Conservation (phyloP, 2,797 vertebrate species). For the Sebastes hubbsi region DNA sequence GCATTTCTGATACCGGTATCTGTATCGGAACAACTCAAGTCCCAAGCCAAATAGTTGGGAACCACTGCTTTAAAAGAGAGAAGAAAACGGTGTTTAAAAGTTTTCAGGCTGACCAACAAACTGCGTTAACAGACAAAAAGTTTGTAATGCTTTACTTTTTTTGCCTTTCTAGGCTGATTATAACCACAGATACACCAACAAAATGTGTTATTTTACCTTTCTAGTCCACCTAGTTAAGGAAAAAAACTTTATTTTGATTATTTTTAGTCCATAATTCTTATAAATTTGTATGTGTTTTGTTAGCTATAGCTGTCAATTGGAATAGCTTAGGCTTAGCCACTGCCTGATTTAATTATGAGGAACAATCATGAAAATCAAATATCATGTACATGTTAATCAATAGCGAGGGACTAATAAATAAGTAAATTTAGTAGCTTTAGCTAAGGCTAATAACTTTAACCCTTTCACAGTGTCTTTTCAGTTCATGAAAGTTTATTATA, state of each 20-base stretch:
- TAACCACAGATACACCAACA: neutral
- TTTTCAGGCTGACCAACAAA: too few relatives aligned
- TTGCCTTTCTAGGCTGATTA: neutral
- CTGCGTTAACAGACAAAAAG: neutral
- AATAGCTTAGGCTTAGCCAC: neutral
- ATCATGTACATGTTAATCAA: too few relatives aligned
- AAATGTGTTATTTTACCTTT: neutral
- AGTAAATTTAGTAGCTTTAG: neutral
- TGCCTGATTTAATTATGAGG: neutral
- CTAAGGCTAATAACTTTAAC: neutral
- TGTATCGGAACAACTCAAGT: too few relatives aligned
- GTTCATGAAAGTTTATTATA: too few relatives aligned
- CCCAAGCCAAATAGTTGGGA: too few relatives aligned
- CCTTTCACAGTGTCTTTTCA: too few relatives aligned
- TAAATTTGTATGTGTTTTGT: neutral
- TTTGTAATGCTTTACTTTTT: neutral
- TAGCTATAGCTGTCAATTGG: too few relatives aligned
- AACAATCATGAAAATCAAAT: neutral
- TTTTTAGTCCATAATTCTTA: neutral
- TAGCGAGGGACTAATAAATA: too few relatives aligned
- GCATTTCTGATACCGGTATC: too few relatives aligned
- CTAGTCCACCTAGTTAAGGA: neutral
- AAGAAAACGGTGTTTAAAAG: neutral
- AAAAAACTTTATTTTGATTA: neutral
- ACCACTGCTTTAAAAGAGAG: neutral